Conservation (phyloP, 2,888 invertebrate genomes). For the Tetropium fuscum region DNA sequence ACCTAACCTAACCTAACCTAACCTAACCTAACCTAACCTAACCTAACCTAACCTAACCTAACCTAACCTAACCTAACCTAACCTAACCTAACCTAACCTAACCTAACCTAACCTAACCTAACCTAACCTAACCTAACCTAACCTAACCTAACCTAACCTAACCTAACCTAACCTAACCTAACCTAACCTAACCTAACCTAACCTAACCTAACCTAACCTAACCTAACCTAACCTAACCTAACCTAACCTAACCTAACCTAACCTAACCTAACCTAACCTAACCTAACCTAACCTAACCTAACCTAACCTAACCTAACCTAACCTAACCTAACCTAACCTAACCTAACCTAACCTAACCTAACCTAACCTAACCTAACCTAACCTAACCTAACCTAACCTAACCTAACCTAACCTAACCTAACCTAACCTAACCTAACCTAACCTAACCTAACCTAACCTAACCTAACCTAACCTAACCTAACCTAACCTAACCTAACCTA, state of each 20-base stretch:
- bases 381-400: constrained; percentile 9
- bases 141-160: not conserved
- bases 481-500: constrained; percentile 9
- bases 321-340: constrained; percentile 9
- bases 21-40: constrained; percentile 21
- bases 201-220: not conserved
- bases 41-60: constrained; percentile 22
- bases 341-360: constrained; percentile 9
- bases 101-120: not conserved
- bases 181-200: not conserved
- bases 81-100: constrained; percentile 19
- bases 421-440: constrained; percentile 9
- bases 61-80: constrained; percentile 23
- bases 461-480: constrained; percentile 9
- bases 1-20: constrained; percentile 24
- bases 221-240: not conserved
- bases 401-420: constrained; percentile 9
- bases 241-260: not conserved
- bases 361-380: constrained; percentile 9
- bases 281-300: constrained; percentile 9
- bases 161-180: not conserved
- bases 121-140: not conserved
- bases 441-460: constrained; percentile 9
- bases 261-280: constrained; percentile 2
- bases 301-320: constrained; percentile 23